Base-by-base conservation (phyloP, 2,888 invertebrate genomes). In the Drosophila nr. perissopoda region DNA sequence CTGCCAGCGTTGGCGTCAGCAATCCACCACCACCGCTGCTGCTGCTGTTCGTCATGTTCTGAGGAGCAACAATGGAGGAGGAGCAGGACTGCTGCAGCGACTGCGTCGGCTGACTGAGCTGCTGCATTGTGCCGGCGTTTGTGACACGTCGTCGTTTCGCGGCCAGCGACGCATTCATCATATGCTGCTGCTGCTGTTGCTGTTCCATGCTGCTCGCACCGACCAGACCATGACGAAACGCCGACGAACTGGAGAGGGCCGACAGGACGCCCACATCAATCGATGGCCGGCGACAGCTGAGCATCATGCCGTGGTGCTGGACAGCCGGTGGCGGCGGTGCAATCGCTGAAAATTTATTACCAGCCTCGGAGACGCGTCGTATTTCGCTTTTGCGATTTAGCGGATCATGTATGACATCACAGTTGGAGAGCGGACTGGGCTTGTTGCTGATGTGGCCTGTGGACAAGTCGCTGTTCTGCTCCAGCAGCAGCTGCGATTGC, bases 141-240 rank as follows among this genome's bases (percentile, higher is more conserved):
- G 42, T 21, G 31, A 94, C 94, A 79, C 94, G 94, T 48, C 95
- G 92, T 61, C 95, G 91, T 81, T 95, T 95, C 74, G 94, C 94
- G 25, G 94, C 93, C 73, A 91, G 61, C 42, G 92, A 83, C 18
- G 90, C 73, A 71, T 89, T 85, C 83, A 86, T 45, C 64, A 80
- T 45, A 67, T 78, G 81, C 77, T 79, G 89, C 66, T 84, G 87
- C 21, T 82, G 81, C 65, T 78, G 81, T 76, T 79, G 89, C 63
- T 85, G 87, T 21, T 82, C 82, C 66, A 84, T 75, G 81, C 85
- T 70, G 56, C 91, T 90, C 21, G 87, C 90, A 16, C 91, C 90
- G 52, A 86, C 87, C 27, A 90, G 80, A 8, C 89, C 90, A 67
- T 91, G 91, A 2, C 91, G 90, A 63, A 85, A 78, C 40, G 84